These are phyloP conservation scores for Heliconius himera DNA, from an alignment of 1,140 invertebrate genomes.

Conservation along the genomic window DNA sequence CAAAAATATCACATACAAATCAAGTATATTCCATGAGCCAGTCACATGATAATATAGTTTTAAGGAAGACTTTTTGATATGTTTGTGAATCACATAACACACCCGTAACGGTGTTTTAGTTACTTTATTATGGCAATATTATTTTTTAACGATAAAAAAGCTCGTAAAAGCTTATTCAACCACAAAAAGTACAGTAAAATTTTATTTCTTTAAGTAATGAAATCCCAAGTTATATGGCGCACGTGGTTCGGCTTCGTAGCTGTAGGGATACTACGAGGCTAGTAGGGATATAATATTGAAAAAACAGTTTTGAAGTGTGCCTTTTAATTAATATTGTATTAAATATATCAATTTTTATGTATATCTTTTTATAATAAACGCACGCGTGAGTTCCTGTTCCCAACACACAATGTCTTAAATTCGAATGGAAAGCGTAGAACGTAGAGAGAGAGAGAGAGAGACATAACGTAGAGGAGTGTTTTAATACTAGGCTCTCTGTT, in stretches of 20 bases:
- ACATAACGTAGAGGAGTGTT: too few relatives aligned
- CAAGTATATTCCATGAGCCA: not conserved
- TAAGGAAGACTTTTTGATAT: not conserved
- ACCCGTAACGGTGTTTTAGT: slow-evolving; percentile 18
- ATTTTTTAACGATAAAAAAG: slow-evolving; percentile 39
- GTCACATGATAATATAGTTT: not conserved
- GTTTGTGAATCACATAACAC: slow-evolving; percentile 18
- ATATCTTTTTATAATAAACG: too few relatives aligned
- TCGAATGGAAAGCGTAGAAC: too few relatives aligned
- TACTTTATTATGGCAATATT: slow-evolving; percentile 32
- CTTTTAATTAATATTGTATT: too few relatives aligned
- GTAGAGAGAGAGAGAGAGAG: too few relatives aligned
- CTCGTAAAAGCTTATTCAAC: slow-evolving; percentile 33
- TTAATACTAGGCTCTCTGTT: too few relatives aligned
- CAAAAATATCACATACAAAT: too few relatives aligned
- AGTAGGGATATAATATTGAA: not conserved
- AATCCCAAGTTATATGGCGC: slow-evolving; percentile 30
- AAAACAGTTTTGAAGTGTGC: not conserved
- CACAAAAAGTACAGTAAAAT: slow-evolving; percentile 41
- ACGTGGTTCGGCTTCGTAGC: slow-evolving; percentile 15
- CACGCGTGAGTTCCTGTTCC: too few relatives aligned
- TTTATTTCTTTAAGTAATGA: slow-evolving; percentile 44
- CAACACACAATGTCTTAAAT: too few relatives aligned
- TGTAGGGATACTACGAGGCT: not conserved
- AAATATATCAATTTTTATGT: too few relatives aligned